Conservation (phyloP, 1,140 invertebrate genomes). For the Bicyclus anynana region DNA sequence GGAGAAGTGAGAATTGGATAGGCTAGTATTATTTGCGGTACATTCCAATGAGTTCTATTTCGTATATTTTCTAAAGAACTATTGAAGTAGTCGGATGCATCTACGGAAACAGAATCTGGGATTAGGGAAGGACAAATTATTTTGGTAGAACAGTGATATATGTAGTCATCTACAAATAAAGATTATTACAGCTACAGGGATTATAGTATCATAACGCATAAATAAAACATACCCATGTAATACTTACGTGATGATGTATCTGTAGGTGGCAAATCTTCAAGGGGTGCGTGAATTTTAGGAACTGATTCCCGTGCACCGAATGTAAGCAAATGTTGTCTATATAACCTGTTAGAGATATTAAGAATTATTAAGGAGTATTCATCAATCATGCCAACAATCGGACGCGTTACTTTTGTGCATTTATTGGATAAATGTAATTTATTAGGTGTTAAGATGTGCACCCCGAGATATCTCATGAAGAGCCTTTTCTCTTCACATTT, state of each 20-base stretch:
- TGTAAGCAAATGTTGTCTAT: constrained; percentile 86
- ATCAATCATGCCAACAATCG: no score
- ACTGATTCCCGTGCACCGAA: constrained; percentile 78
- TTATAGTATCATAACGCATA: no score
- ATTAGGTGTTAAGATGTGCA: no score
- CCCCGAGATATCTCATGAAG: no score
- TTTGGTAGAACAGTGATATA: no score
- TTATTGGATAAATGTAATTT: no score
- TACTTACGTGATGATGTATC: constrained; percentile 63
- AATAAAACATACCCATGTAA: neutral
- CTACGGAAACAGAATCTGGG: constrained; percentile 1
- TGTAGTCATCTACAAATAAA: no score
- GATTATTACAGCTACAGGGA: no score
- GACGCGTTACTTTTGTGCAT: no score
- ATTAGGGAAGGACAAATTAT: neutral
- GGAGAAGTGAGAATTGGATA: constrained; percentile 9
- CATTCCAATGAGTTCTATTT: neutral
- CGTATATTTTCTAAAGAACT: neutral
- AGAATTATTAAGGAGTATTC: neutral
- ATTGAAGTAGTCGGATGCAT: neutral
- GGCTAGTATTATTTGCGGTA: neutral
- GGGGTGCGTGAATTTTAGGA: constrained; percentile 61
- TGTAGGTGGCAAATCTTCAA: constrained; percentile 53
- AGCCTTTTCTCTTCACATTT: no score
- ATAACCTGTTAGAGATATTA: constrained; percentile 75